A percentile compares a stretch with the other conserved stretches of the same genome.
Conservation (phyloP, 2,113 vertebrate genomes). For the Perca schrenkii region DNA sequence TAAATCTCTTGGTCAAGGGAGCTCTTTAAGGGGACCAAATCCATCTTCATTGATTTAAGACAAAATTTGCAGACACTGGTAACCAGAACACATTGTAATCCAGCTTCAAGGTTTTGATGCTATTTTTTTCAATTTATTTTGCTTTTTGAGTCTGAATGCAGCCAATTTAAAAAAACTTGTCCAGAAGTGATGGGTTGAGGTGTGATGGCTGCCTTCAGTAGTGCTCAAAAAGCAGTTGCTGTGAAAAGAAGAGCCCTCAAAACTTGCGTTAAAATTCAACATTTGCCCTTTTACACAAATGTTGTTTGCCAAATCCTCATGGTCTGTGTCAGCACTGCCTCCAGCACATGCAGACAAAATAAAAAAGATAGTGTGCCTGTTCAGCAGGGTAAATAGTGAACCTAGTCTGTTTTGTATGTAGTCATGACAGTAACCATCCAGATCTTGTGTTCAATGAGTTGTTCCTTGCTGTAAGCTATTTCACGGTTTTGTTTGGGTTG, state of each 20-base stretch:
- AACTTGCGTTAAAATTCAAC: constrained; percentile 48
- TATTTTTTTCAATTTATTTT: background rate
- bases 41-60: background rate
- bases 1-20: background rate
- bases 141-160: background rate
- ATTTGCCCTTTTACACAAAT: constrained; percentile 52
- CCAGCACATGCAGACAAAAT: constrained; percentile 32
- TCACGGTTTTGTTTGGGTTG: constrained; percentile 11
- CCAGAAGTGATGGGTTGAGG: constrained; percentile 8
- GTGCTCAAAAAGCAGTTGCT: constrained; percentile 10
- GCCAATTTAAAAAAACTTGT: background rate
- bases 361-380: constrained; percentile 25
- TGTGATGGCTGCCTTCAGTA: background rate
- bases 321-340: constrained; percentile 46
- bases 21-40: background rate
- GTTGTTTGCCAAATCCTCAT: constrained; percentile 40
- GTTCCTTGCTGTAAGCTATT: constrained; percentile 1
- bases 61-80: background rate
- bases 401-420: constrained; percentile 27
- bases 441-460: constrained; percentile 18
- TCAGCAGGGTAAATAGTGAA: constrained; percentile 22
- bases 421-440: constrained; percentile 36
- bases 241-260: constrained; percentile 17
- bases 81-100: background rate
- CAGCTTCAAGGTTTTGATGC: background rate